Conservation (phyloP, 2,888 invertebrate species). For the Sesamia inferens region DNA sequence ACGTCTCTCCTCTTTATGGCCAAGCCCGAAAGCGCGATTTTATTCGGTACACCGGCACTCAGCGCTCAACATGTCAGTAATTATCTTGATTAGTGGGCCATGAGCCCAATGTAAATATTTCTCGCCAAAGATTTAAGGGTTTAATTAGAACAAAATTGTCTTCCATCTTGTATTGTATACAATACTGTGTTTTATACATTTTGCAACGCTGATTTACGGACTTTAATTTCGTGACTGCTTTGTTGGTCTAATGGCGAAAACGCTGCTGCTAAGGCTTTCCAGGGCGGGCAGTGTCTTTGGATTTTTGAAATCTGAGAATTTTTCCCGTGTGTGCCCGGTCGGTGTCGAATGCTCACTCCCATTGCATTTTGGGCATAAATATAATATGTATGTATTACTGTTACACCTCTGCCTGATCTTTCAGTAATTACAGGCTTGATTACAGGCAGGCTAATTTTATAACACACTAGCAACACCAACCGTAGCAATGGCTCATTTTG, state of each 20-base stretch:
- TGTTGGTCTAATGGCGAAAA: background rate
- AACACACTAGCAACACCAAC: no score
- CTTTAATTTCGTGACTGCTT: background rate
- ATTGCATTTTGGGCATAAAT: no score
- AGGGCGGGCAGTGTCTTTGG: background rate
- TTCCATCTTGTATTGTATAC: constrained; percentile 41
- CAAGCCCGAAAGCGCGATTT: constrained; percentile 29
- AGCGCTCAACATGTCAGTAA: constrained; percentile 61
- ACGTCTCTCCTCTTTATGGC: background rate
- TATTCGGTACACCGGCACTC: constrained; percentile 50
- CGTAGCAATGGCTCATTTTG: no score
- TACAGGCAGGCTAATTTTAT: no score
- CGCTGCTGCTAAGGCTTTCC: background rate
- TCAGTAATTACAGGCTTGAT: no score
- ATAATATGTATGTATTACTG: no score
- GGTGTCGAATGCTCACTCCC: no score
- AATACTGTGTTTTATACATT: constrained; percentile 22
- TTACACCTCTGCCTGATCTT: no score
- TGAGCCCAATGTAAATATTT: constrained; percentile 61
- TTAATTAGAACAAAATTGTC: constrained; percentile 63
- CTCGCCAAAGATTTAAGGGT: constrained; percentile 60
- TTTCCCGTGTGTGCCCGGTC: no score
- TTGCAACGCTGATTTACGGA: constrained; percentile 4
- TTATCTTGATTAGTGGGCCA: constrained; percentile 68
- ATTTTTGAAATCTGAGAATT: no score